Conservation (phyloP, 2,113 vertebrate species). For the Hippocampus barbouri region DNA sequence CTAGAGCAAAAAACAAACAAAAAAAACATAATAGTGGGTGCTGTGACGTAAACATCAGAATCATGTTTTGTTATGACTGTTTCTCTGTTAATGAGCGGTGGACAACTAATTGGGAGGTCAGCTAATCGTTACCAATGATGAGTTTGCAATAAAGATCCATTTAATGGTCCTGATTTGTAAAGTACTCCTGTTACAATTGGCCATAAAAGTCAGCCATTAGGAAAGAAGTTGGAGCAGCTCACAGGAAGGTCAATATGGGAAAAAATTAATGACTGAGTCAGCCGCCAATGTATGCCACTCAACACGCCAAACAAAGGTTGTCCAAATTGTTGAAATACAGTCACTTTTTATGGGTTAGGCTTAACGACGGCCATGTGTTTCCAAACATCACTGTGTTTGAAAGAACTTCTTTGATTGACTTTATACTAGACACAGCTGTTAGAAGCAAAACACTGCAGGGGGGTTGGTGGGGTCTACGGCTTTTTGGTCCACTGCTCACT, state of each 20-base stretch:
- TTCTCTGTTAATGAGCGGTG: slow-evolving; percentile 25
- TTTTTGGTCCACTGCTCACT: background rate
- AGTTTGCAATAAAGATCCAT: slow-evolving; percentile 11
- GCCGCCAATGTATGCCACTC: background rate
- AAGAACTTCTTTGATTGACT: background rate
- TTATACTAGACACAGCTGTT: background rate
- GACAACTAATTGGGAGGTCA: slow-evolving; percentile 25
- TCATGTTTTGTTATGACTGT: background rate
- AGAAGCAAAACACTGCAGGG: slow-evolving; percentile 5
- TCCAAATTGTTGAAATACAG: background rate
- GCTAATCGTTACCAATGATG: slow-evolving; percentile 21
- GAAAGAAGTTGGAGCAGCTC: slow-evolving; percentile 11
- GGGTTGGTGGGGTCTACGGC: background rate
- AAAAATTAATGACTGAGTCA: background rate
- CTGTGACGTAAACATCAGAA: background rate
- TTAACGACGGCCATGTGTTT: background rate
- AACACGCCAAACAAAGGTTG: background rate
- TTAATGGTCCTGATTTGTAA: slow-evolving; percentile 27
- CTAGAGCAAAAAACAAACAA: background rate
- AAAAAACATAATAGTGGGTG: too few species aligned
- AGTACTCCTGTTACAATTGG: slow-evolving; percentile 25
- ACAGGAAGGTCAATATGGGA: slow-evolving; percentile 8
- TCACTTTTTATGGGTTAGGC: background rate
- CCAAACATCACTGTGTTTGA: background rate
- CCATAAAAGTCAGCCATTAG: slow-evolving; percentile 27